Evolutionary conservation across 2,888 invertebrate genomes (phyloP), one percentile per base, ranked within the genome.

Genomic region (Thysanoteuthis rhombus): DNA sequence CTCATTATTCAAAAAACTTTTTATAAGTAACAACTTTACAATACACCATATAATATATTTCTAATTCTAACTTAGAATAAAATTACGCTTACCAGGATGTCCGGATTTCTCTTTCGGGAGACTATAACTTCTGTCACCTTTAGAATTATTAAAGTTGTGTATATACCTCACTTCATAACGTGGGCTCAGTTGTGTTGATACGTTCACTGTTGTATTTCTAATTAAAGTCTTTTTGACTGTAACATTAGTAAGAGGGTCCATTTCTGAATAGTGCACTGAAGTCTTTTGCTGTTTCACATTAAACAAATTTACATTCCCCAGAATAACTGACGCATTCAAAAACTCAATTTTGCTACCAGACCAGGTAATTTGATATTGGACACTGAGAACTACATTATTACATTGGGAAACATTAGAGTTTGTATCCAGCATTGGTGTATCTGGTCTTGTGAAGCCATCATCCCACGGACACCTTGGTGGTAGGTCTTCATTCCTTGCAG

Each of bases 281-380:
- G 12, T 52, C 52, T 8, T 52, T 89, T 36, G 92, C 25, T 91
- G 32, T 39, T 91, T 91, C 0, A 91, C n/a, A 28, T 40, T 91
- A 28, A 93, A 91, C 91, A 95, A 52, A 28, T 94, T 52, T 52
- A 96, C 93, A 93, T 96, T 93, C 8, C 95, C 96, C 39, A 96
- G 90, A 39, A 96, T 94, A 6, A 96, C 94, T 16, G 95, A 95
- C 0, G 96, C 96, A 93, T 96, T 95, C 6, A 97, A 93, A 36
- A 94, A 94, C 28, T 95, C 93, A 39, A 96, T 95, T n/a, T 94
- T 94, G 42, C 94, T 94, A 10, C 95, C 96, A 6, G 94, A 94
- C 96, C 96, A 97, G 16, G 94, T 95, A 93, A 96, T 95, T 16
- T 95, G 95, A 93, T 97, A 97, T 16, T 94, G 94, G 1, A 97